Evolutionary conservation across 2,113 vertebrate species (phyloP), one percentile per base, ranked within the genome.

Genomic region (Uria aalge): DNA sequence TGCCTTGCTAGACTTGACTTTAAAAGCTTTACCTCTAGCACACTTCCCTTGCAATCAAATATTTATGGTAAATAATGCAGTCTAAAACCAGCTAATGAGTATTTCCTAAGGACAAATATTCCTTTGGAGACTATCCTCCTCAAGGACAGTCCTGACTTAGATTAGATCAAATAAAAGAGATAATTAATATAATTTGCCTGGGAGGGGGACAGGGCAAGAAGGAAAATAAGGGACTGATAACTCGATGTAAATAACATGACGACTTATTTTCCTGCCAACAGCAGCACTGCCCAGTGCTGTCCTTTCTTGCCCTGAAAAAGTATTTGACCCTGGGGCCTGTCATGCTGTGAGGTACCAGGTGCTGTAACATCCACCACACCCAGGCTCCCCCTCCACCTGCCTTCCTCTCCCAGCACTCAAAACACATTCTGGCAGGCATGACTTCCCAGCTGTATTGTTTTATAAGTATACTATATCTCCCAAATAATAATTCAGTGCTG

Each of bases 51-150:
- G 76, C 60, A 87, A 92, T 63, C 83, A 91, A 89, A 81, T 24
- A 74, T 23, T 34, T 52, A 81, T 11, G 36, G n/a, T 55, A 80
- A 96, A 77, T 67, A 91, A 77, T 18, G 19, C 71, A 88, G 55
- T 59, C 79, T 91, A 63, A 95, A 96, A 89, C 0, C 47, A 96
- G 80, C 43, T 92, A 74, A 86, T 87, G 43, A 94, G 16, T 67
- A 81, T 84, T 92, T 96, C 64, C 80, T 27, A 84, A 77, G 60
- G 47, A 96, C 62, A 86, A 94, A 75, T 24, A 95, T 24, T 81
- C 64, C 68, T 94, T 75, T 71, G 52, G 86, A 92, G 56, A 94
- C 67, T 41, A 89, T 71, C 30, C 32, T 88, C 48, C 48, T 89
- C 69, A 91, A 89, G 68, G 67, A 90, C 79, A 77, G 73, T 38